Percentiles rank a stretch among this genome's conserved stretches.
Evolutionary conservation across 2,113 vertebrate genomes (phyloP).

Genomic region (Neodon shergylaensis): DNA sequence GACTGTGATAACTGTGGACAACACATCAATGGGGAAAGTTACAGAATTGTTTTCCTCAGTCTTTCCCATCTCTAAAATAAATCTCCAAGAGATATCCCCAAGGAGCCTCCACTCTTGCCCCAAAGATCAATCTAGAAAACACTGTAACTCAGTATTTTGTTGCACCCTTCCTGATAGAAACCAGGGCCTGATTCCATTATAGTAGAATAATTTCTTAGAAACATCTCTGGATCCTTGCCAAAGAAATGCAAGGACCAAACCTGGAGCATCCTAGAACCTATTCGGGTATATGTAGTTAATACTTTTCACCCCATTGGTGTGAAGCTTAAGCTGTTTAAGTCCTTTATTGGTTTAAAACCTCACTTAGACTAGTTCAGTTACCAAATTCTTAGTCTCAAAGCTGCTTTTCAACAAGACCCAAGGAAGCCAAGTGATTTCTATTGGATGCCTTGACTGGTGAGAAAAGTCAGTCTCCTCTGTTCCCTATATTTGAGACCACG

Average conservation of each 20-base stretch:
- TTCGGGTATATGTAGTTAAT: background rate
- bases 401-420: background rate
- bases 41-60: background rate
- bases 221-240: background rate
- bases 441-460: background rate
- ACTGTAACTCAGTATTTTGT: background rate
- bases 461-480: background rate
- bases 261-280: background rate
- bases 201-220: background rate
- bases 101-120: background rate
- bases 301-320: background rate
- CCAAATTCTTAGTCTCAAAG: background rate
- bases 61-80: background rate
- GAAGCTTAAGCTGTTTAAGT: background rate
- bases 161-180: background rate
- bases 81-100: background rate
- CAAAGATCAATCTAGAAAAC: background rate
- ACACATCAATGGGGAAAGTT: background rate
- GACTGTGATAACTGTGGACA: background rate
- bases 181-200: background rate
- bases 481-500: background rate
- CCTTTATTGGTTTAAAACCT: background rate
- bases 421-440: background rate
- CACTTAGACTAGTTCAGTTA: background rate
- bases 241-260: background rate